A percentile compares a stretch with the other conserved stretches of the same genome.
Evolutionary conservation across 2,888 invertebrate species (phyloP).

Genomic region (Leucophenga montana): DNA sequence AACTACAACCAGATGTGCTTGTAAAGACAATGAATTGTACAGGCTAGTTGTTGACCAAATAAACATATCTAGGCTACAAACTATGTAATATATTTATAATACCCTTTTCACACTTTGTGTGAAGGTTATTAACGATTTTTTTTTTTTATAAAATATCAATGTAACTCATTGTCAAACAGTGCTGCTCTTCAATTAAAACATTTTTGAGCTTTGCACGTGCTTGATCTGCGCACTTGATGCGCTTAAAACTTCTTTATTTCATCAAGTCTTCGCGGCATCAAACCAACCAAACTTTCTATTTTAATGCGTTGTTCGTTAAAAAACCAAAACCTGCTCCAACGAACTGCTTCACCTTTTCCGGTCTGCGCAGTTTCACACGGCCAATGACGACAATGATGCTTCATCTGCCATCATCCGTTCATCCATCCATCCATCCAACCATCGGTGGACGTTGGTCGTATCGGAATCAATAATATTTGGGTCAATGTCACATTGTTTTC

Average conservation of each 20-base stretch:
- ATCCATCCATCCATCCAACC: too few relatives aligned
- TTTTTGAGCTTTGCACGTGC: background rate
- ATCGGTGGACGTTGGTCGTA: constrained; percentile 29
- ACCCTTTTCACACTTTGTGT: constrained; percentile 1
- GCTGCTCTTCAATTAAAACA: too few relatives aligned
- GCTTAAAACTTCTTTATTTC: constrained; percentile 19
- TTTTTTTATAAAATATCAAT: too few relatives aligned
- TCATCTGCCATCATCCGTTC: background rate
- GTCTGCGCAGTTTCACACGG: constrained; percentile 44
- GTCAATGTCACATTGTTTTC: constrained; percentile 59
- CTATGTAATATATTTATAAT: background rate
- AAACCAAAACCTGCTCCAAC: background rate
- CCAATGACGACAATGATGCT: background rate
- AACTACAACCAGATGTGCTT: background rate
- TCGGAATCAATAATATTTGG: constrained; percentile 57
- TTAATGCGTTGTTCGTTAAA: constrained; percentile 10
- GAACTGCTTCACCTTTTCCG: constrained; percentile 43
- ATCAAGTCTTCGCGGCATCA: background rate
- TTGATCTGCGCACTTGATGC: too few relatives aligned
- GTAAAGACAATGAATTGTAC: too few relatives aligned
- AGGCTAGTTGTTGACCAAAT: too few relatives aligned
- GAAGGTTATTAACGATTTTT: background rate
- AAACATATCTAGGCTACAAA: background rate
- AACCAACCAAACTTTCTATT: constrained; percentile 3
- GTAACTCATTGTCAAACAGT: too few relatives aligned